Conservation (phyloP, 2,888 invertebrate genomes). For the Pandemis heparana region DNA sequence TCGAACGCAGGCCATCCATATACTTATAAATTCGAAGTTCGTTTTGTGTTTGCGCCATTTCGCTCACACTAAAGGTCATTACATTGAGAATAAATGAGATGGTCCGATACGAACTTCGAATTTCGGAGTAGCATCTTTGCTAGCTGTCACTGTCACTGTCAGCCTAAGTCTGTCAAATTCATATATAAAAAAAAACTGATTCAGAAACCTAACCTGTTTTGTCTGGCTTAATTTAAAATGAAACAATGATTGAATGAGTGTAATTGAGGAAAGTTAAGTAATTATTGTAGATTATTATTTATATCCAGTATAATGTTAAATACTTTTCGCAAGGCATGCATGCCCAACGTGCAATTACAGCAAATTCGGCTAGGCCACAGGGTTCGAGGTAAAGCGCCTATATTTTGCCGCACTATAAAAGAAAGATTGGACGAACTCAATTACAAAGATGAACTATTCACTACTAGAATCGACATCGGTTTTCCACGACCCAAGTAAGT, state of each 20-base stretch:
- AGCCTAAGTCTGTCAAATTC: not conserved
- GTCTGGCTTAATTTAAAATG: not conserved
- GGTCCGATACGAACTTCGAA: no score
- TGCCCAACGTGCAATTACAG: slow-evolving; percentile 65
- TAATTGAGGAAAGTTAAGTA: not conserved
- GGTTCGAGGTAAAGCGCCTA: slow-evolving; percentile 90
- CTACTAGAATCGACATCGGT: slow-evolving; percentile 74
- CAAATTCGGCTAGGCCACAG: slow-evolving; percentile 84
- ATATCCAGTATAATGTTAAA: slow-evolving; percentile 60
- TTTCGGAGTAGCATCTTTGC: not conserved
- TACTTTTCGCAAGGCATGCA: slow-evolving; percentile 58
- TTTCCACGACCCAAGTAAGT: slow-evolving; percentile 71
- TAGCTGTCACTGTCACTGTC: not conserved
- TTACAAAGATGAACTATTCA: slow-evolving; percentile 75
- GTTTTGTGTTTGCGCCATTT: no score
- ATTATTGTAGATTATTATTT: not conserved
- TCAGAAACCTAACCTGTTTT: not conserved
- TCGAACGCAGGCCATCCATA: no score
- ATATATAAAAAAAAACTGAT: no score
- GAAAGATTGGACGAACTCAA: slow-evolving; percentile 88
- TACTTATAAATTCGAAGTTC: no score
- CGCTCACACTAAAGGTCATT: no score
- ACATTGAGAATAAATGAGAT: no score
- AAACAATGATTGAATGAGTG: not conserved
- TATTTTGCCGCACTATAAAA: slow-evolving; percentile 87